phyloP scores from a whole-genome alignment of 1,140 invertebrate genomes.

The Lepidurus couesii region DNA sequence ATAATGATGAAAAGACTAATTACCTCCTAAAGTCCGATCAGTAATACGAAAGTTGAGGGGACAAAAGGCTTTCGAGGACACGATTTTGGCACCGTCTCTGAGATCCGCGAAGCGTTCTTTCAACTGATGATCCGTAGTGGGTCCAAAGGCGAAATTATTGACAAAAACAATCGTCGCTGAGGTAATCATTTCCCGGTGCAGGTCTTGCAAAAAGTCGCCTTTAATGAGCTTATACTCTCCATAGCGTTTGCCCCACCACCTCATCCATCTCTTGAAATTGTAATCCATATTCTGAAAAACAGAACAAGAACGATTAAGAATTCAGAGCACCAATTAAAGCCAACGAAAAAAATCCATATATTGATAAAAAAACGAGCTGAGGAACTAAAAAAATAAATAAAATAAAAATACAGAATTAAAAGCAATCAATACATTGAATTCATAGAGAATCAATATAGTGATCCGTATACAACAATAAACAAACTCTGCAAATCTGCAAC shows the following conservation, averaged over 20 bases:
- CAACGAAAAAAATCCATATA: neutral
- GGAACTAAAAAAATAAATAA: no score
- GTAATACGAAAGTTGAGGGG: conserved; percentile 96
- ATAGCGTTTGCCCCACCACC: conserved; percentile 91
- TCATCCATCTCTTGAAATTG: conserved; percentile 89
- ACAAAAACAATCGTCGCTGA: conserved; percentile 92
- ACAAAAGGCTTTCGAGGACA: conserved; percentile 98
- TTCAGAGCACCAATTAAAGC: neutral
- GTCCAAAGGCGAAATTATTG: conserved; percentile 98
- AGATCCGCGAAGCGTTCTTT: conserved; percentile 94
- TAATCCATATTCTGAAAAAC: conserved; percentile 70
- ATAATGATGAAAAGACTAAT: conserved; percentile 34
- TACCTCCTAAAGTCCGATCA: conserved; percentile 74
- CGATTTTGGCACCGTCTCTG: conserved; percentile 89
- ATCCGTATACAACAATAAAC: no score
- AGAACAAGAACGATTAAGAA: conserved; percentile 29
- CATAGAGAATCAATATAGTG: no score
- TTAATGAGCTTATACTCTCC: conserved; percentile 86
- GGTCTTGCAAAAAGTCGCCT: conserved; percentile 87
- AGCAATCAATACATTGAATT: no score
- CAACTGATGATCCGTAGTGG: conserved; percentile 90
- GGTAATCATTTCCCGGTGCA: conserved; percentile 86
- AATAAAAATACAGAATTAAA: no score
- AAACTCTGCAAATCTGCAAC: neutral
- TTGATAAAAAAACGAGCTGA: neutral